Evolutionary conservation across 1,140 invertebrate species (phyloP).

Genomic region (Gonatopus flavifemur): DNA sequence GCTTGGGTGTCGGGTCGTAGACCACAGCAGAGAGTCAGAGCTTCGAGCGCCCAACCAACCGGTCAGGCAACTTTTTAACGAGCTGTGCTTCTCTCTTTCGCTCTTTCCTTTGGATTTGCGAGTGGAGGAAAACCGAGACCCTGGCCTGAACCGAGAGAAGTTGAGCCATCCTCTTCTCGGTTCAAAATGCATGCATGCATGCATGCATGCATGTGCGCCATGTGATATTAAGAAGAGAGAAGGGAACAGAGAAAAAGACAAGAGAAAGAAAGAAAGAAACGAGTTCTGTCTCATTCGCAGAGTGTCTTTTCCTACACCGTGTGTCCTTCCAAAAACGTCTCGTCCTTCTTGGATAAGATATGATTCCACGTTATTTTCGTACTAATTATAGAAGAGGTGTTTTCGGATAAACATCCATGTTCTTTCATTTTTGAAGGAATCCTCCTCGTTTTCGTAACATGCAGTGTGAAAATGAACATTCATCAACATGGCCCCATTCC

Average conservation of each 20-base stretch:
- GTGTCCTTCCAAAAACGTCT: no score
- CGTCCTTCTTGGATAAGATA: no score
- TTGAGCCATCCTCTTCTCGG: constrained; percentile 46
- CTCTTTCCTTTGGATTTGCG: no score
- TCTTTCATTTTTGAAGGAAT: no score
- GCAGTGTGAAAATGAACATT: no score
- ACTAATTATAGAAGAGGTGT: no score
- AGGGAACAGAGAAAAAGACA: constrained; percentile 2
- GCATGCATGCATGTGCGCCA: constrained; percentile 38
- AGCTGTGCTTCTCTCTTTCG: constrained; percentile 47
- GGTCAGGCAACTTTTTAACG: constrained; percentile 60
- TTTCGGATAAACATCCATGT: no score
- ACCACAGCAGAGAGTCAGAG: constrained; percentile 52
- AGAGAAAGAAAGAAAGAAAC: constrained; percentile 11
- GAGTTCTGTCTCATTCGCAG: no score
- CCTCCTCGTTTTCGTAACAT: no score
- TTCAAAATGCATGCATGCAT: constrained; percentile 27
- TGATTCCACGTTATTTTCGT: no score
- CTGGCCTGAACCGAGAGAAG: constrained; percentile 42
- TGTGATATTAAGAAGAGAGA: constrained; percentile 32
- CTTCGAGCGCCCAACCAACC: constrained; percentile 55
- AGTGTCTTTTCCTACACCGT: no score
- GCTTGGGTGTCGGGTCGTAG: constrained; percentile 55
- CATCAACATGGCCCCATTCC: no score
- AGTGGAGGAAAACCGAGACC: constrained; percentile 36